A percentile compares a stretch with the other conserved stretches of the same genome.
These are phyloP conservation scores for Hirtodrosophila histrioides DNA, from an alignment of 2,888 invertebrate species.

Conservation along the genomic window DNA sequence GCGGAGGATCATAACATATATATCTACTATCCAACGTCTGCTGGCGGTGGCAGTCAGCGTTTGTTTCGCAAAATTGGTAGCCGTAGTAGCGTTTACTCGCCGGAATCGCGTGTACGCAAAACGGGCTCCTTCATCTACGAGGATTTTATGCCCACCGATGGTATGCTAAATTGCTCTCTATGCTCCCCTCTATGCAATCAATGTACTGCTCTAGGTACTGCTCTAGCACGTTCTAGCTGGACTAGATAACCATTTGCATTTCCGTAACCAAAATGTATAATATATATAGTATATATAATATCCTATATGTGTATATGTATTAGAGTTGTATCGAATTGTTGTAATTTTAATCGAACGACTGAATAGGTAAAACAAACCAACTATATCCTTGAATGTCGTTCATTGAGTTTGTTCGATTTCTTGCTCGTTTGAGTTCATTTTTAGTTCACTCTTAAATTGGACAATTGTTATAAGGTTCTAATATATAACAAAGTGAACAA, in stretches of 20 bases:
- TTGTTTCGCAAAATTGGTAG: slow-evolving; percentile 99
- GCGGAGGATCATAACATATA: slow-evolving; percentile 99
- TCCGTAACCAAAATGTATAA: not conserved
- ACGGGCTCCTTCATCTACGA: slow-evolving; percentile 99
- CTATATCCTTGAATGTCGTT: too few relatives aligned
- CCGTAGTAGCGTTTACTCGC: slow-evolving; percentile 99
- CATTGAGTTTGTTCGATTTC: too few relatives aligned
- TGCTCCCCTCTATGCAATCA: slow-evolving; percentile 22
- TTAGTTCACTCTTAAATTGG: too few relatives aligned
- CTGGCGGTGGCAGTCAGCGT: slow-evolving; percentile 98
- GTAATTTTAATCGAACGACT: too few relatives aligned
- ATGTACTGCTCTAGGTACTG: slow-evolving; percentile 14
- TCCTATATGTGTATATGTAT: not conserved
- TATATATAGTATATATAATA: not conserved
- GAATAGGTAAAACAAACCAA: too few relatives aligned
- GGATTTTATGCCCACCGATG: slow-evolving; percentile 99
- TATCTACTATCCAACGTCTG: slow-evolving; percentile 99
- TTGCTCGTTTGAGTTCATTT: too few relatives aligned
- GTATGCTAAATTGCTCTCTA: slow-evolving; percentile 85
- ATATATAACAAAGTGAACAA: too few relatives aligned
- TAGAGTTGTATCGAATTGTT: too few relatives aligned
- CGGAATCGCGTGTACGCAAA: slow-evolving; percentile 97
- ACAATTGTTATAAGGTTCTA: too few relatives aligned
- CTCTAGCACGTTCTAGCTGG: slow-evolving; percentile 12
- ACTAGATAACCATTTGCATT: slow-evolving; percentile 6